phyloP scores from a whole-genome alignment of 2,113 vertebrate genomes.

The Petromus typicus region DNA sequence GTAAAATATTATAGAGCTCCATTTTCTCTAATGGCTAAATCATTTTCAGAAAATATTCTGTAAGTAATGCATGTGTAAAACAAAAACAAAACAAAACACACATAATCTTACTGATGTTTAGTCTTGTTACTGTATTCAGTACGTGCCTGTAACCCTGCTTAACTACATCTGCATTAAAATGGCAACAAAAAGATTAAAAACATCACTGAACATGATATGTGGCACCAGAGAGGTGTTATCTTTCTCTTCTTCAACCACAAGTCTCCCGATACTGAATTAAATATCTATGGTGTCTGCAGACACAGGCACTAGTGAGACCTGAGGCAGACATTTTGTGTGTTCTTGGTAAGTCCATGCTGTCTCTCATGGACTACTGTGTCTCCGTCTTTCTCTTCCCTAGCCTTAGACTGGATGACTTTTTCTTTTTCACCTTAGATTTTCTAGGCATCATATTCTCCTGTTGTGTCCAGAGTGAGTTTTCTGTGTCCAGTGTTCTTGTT shows the following conservation, averaged over 20 bases:
- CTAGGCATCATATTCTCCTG: background rate
- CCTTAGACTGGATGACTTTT: background rate
- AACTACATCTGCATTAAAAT: background rate
- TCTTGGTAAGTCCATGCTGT: background rate
- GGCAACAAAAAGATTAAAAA: background rate
- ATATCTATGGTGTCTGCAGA: rapidly evolving
- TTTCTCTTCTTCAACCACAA: background rate
- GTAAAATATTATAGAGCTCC: background rate
- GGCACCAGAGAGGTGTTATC: background rate
- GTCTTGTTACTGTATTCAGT: background rate
- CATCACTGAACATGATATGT: background rate
- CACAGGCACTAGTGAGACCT: background rate
- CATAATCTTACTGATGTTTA: background rate
- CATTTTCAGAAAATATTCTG: background rate
- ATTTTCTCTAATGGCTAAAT: background rate
- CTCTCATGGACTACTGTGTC: too few relatives aligned
- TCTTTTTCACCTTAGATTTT: background rate
- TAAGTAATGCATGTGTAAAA: background rate
- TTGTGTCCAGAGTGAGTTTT: background rate
- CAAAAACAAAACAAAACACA: background rate
- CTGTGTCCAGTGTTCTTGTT: too few relatives aligned
- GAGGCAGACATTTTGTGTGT: too few relatives aligned
- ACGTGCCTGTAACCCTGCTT: background rate
- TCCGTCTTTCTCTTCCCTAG: background rate
- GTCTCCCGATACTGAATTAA: background rate